Conservation (phyloP, 2,113 vertebrate genomes). For the Dasyornis broadbenti region DNA sequence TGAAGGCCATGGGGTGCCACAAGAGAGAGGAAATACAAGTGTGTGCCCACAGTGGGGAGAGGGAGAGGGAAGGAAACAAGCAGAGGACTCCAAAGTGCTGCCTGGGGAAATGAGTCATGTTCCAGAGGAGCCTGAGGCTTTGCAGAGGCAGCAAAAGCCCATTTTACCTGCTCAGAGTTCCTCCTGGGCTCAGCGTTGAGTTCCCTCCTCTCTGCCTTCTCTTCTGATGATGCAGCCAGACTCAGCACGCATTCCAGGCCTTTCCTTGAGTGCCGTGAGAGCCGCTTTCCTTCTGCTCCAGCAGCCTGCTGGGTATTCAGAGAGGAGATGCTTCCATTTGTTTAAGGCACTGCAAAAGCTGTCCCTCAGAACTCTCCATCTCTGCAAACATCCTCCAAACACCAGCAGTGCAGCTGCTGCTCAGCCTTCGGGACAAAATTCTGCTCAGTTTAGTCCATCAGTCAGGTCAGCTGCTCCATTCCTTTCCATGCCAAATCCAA, state of each 20-base stretch:
- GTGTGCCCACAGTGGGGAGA: background rate
- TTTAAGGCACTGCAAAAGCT: background rate
- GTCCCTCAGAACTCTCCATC: background rate
- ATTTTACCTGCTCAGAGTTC: slow-evolving; percentile 58
- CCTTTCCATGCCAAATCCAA: background rate
- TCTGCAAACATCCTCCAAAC: background rate
- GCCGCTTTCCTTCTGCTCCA: background rate
- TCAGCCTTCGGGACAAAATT: background rate
- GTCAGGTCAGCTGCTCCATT: background rate
- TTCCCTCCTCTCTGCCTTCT: slow-evolving; percentile 49
- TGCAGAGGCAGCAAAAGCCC: background rate
- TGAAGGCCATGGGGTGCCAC: background rate
- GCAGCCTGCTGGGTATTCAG: background rate
- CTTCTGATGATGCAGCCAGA: slow-evolving; percentile 8
- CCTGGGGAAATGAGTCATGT: background rate
- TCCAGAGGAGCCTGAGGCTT: background rate
- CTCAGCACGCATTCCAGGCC: slow-evolving; percentile 45
- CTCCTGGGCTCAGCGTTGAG: slow-evolving; percentile 35
- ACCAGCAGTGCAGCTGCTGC: background rate
- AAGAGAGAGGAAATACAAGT: background rate
- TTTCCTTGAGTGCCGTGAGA: background rate
- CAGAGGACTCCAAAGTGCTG: background rate
- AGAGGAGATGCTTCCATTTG: background rate
- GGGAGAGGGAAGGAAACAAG: background rate
- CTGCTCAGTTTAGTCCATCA: background rate